These are phyloP conservation scores for Acleris sparsana DNA, from an alignment of 2,888 invertebrate genomes.

Conservation along the genomic window DNA sequence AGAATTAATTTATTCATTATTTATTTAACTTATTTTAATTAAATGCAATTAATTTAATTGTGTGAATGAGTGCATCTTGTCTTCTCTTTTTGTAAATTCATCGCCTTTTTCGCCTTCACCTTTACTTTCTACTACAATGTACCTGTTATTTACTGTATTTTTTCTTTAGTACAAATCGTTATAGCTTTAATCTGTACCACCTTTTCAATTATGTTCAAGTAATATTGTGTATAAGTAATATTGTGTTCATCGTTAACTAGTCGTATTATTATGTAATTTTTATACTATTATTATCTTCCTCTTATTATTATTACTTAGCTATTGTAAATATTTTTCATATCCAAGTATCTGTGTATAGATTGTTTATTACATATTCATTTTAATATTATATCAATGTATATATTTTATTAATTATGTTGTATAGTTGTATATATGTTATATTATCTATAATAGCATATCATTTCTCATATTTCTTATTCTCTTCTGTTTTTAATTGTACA, in stretches of 20 bases:
- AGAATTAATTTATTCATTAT: slow-evolving; percentile 75
- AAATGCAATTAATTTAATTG: slow-evolving; percentile 52
- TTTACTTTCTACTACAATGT: slow-evolving; percentile 53
- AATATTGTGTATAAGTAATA: slow-evolving; percentile 48
- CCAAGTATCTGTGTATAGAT: slow-evolving; percentile 69
- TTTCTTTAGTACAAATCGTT: slow-evolving; percentile 64
- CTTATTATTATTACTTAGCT: slow-evolving; percentile 50
- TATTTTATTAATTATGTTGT: slow-evolving; percentile 39
- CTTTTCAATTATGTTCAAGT: slow-evolving; percentile 40
- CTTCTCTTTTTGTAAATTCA: slow-evolving; percentile 45
- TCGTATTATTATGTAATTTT: slow-evolving; percentile 45
- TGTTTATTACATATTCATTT: slow-evolving; percentile 70
- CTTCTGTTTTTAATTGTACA: slow-evolving; percentile 51
- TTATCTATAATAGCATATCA: background rate
- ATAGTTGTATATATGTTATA: slow-evolving; percentile 41
- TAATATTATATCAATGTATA: slow-evolving; percentile 38
- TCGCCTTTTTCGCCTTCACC: slow-evolving; percentile 37
- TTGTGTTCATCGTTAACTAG: slow-evolving; percentile 60
- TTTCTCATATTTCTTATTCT: slow-evolving; percentile 23
- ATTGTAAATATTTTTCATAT: slow-evolving; percentile 79
- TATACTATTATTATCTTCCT: slow-evolving; percentile 39
- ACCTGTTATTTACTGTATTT: slow-evolving; percentile 63
- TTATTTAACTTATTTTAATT: slow-evolving; percentile 72
- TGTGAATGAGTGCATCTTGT: slow-evolving; percentile 70
- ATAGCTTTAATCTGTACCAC: slow-evolving; percentile 65